Percentiles rank a stretch among this genome's conserved stretches.
Evolutionary conservation across 2,888 invertebrate species (phyloP).

Genomic region (Tuberolachnus salignus): DNA sequence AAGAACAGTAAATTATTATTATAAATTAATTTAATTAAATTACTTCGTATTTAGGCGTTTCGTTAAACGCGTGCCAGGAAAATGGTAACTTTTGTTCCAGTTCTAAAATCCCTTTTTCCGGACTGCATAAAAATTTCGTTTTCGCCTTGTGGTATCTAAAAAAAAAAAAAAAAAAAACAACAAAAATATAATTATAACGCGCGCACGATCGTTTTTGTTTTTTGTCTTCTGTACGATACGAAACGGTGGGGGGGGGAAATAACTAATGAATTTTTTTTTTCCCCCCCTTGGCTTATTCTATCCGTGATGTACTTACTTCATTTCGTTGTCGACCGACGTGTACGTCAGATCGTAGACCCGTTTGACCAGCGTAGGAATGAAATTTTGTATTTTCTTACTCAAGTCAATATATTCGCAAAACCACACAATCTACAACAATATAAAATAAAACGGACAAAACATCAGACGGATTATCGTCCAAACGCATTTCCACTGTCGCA

Average conservation of each 20-base stretch:
- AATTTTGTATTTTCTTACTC: slow-evolving; percentile 71
- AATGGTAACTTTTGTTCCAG: slow-evolving; percentile 87
- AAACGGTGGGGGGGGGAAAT: too few relatives aligned
- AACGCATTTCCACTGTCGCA: too few relatives aligned
- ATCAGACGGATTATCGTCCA: too few relatives aligned
- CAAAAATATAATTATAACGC: too few relatives aligned
- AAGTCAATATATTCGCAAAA: slow-evolving; percentile 79
- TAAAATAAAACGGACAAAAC: not conserved
- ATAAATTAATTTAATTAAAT: too few relatives aligned
- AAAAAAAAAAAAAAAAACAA: not conserved
- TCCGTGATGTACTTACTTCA: slow-evolving; percentile 66
- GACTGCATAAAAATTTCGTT: slow-evolving; percentile 85
- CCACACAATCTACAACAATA: slow-evolving; percentile 65
- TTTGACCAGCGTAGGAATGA: slow-evolving; percentile 71
- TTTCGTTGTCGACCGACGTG: slow-evolving; percentile 81
- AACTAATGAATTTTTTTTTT: too few relatives aligned
- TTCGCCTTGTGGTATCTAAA: slow-evolving; percentile 79
- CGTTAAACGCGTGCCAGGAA: slow-evolving; percentile 90
- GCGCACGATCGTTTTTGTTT: too few relatives aligned
- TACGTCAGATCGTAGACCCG: slow-evolving; percentile 76
- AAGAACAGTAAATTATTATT: too few relatives aligned
- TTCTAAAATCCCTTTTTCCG: slow-evolving; percentile 76
- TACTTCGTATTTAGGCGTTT: slow-evolving; percentile 78
- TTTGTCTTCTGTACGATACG: too few relatives aligned
- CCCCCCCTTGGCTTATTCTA: too few relatives aligned